Base-by-base conservation (phyloP, 2,888 invertebrate species). In the Caenorhabditis sinica region DNA sequence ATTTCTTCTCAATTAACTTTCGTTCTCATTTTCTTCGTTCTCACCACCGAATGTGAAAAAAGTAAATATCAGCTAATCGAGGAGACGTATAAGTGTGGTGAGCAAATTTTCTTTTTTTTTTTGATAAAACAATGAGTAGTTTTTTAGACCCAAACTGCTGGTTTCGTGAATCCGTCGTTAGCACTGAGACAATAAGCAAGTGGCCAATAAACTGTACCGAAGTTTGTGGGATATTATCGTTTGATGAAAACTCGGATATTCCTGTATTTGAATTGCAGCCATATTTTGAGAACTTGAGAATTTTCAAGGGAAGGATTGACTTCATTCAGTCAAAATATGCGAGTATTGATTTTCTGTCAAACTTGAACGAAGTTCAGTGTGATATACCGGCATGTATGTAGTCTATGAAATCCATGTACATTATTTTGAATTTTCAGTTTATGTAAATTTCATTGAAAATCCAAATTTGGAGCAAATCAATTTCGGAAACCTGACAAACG, bases 221-320 rank as follows among this genome's bases (percentile, higher is more conserved):
- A 30, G 66, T 75, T 15, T 75, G 66, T 25, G 65, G 66, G 0
- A 8, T 56, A 17, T 28, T 75, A 17, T 5, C 0, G 5, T 66
- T 74, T n/a, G 15, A 9, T 25, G 1, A 51, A 25, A n/a, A 33
- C 15, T 15, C 72, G 9, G 63, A 63, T 36, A 23, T 73, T 33
- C 36, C 75, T 0, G 56, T 66, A 9, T 75, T 66, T 13, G 58
- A 75, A 2, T 20, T 75, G 23, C 33, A 43, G 17, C 1, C 17
- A 0, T 45, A 33, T 33, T 76, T 76, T 36, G 28, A 58, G n/a
- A 76, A 76, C n/a, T 20, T 76, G 45, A 68, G 33, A 68, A 33
- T 68, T 20, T 43, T 76, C 13, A 76, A 66, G 60, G 75, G 75
- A 11, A 15, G 1, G 0, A 2, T 76, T 0, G 3, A 11, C 0